Percentiles rank a stretch among this genome's conserved stretches.
Conservation (phyloP, 1,140 invertebrate species). For the Nebria ingens region DNA sequence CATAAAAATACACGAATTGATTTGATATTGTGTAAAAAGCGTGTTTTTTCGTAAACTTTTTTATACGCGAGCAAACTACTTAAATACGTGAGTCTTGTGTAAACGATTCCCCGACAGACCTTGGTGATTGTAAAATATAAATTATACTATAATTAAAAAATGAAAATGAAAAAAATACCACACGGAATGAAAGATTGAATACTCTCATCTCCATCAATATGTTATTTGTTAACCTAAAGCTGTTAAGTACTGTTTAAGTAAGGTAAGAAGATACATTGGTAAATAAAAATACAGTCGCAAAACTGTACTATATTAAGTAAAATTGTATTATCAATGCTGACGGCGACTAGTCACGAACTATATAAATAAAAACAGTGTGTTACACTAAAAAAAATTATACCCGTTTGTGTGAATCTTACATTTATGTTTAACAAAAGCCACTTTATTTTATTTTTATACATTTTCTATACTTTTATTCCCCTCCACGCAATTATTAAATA, state of each 20-base stretch:
- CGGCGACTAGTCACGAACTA: conserved; percentile 2
- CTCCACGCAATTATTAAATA: too few relatives aligned
- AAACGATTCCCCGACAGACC: neutral
- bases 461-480: too few relatives aligned
- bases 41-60: conserved; percentile 6
- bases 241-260: conserved; percentile 35
- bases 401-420: neutral
- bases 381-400: neutral
- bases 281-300: neutral
- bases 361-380: conserved; percentile 9
- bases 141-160: too few relatives aligned
- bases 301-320: conserved; percentile 8
- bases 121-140: too few relatives aligned
- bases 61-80: neutral
- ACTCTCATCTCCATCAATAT: conserved; percentile 34
- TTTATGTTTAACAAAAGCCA: too few relatives aligned
- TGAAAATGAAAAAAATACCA: neutral
- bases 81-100: neutral
- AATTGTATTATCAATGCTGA: conserved; percentile 7
- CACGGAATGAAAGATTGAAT: neutral
- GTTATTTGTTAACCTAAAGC: conserved; percentile 37
- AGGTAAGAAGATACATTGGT: conserved; percentile 4
- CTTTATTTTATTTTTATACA: too few relatives aligned
- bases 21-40: neutral
- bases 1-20: neutral